Percentiles rank a stretch among this genome's conserved stretches.
Evolutionary conservation across 30 jellyfish, hydroid and myxozoan genomes (phyloP).

Genomic region (Rhopilema esculentum): DNA sequence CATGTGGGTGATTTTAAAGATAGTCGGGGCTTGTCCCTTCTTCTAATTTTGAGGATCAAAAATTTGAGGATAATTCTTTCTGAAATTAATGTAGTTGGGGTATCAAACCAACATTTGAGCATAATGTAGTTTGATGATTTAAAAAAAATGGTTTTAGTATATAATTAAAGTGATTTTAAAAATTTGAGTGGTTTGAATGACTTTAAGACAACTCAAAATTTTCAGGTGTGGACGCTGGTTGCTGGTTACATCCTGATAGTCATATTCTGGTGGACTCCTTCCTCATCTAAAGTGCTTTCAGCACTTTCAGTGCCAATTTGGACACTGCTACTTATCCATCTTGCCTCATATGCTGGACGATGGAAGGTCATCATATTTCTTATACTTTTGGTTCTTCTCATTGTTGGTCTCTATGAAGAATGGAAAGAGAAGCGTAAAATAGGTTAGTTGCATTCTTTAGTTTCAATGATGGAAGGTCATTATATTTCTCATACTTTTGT

Average conservation of each 20-base stretch:
- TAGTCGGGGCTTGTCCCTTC: too few species aligned
- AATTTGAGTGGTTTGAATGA: too few species aligned
- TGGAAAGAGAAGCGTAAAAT: constrained; percentile 53
- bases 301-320: constrained; percentile 70
- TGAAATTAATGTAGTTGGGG: too few species aligned
- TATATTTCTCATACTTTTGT: constrained; percentile 50
- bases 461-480: constrained; percentile 74
- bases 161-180: too few species aligned
- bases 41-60: too few species aligned
- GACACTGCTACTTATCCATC: constrained; percentile 77
- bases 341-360: constrained; percentile 92
- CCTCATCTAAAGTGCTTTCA: constrained; percentile 51
- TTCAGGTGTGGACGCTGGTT: constrained; percentile 89
- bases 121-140: too few species aligned
- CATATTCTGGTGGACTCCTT: constrained; percentile 67
- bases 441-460: background rate
- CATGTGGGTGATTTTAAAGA: too few species aligned
- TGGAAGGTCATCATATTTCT: constrained; percentile 79
- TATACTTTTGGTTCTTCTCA: constrained; percentile 44
- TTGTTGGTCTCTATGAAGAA: constrained; percentile 81
- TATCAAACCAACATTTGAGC: too few species aligned
- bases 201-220: too few species aligned
- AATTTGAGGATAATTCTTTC: too few species aligned
- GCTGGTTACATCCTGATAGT: constrained; percentile 72
- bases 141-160: too few species aligned